phyloP scores from a whole-genome alignment of 2,113 vertebrate species.

The Riparia riparia region DNA sequence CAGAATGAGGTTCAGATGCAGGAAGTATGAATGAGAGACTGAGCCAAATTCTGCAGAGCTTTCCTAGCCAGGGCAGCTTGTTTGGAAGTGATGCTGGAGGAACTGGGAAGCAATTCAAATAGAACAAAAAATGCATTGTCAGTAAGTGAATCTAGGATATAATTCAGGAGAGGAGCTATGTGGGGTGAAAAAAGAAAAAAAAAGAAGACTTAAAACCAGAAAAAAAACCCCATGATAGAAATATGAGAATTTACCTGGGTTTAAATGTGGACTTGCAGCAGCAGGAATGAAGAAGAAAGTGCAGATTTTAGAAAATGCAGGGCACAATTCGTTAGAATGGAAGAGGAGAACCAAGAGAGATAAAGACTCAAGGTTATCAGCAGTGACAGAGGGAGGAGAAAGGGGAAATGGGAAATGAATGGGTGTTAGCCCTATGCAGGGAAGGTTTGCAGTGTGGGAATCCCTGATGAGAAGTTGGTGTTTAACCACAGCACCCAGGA shows the following conservation, averaged over 20 bases:
- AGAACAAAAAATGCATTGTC: constrained; percentile 45
- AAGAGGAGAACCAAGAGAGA: background rate
- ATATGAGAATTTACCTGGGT: background rate
- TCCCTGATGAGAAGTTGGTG: background rate
- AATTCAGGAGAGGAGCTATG: background rate
- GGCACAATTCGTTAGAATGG: background rate
- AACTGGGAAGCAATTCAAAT: constrained; percentile 45
- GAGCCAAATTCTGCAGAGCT: constrained; percentile 42
- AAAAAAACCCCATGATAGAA: background rate
- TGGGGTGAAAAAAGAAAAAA: background rate
- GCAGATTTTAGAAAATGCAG: background rate
- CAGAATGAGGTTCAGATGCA: constrained; percentile 55
- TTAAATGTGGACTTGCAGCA: background rate
- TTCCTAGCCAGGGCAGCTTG: background rate
- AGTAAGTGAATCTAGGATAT: background rate
- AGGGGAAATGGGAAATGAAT: background rate
- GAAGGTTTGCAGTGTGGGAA: background rate
- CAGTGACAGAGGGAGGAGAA: background rate
- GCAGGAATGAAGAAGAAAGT: background rate
- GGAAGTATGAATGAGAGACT: constrained; percentile 42
- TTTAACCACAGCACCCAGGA: background rate
- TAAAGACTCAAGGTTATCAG: background rate
- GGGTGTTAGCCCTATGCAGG: background rate
- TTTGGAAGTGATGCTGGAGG: constrained; percentile 38
- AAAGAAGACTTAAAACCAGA: background rate